These are phyloP conservation scores for Poecilus cupreus DNA, from an alignment of 2,888 invertebrate species.

Conservation along the genomic window DNA sequence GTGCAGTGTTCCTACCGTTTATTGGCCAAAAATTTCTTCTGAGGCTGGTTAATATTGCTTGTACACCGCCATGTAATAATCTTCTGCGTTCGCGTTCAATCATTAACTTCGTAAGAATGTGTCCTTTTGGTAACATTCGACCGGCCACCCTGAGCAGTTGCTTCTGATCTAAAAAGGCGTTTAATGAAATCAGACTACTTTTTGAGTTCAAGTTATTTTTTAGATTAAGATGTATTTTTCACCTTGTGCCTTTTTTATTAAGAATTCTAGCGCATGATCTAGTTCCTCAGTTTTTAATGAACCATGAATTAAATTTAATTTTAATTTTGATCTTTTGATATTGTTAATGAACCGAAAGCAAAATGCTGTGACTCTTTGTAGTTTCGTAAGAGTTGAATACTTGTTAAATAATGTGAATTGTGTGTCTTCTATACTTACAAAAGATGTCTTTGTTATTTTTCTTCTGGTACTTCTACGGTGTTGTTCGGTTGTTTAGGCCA, in stretches of 20 bases:
- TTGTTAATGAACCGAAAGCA: constrained; percentile 7
- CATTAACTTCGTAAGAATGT: constrained; percentile 40
- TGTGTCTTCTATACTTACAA: too few relatives aligned
- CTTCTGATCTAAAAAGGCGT: too few relatives aligned
- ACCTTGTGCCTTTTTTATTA: neutral
- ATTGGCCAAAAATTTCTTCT: constrained; percentile 50
- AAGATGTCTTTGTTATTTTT: too few relatives aligned
- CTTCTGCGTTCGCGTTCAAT: constrained; percentile 59
- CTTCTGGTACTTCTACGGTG: too few relatives aligned
- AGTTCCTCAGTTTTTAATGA: constrained; percentile 14
- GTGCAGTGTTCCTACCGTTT: constrained; percentile 38
- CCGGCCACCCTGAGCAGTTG: constrained; percentile 4
- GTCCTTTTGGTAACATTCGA: constrained; percentile 29
- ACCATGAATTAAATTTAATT: too few relatives aligned
- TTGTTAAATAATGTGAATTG: too few relatives aligned
- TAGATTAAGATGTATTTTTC: neutral
- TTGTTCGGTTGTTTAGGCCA: too few relatives aligned
- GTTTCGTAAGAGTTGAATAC: neutral
- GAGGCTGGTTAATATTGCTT: constrained; percentile 42
- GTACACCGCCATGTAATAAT: constrained; percentile 59
- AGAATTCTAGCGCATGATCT: neutral
- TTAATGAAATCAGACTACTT: neutral
- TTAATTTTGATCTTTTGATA: too few relatives aligned
- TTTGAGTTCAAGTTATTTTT: neutral
- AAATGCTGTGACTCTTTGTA: constrained; percentile 38